Percentiles rank a stretch among this genome's conserved stretches.
phyloP scores from a whole-genome alignment of 2,888 invertebrate species.

The Aphodius sticticus region DNA sequence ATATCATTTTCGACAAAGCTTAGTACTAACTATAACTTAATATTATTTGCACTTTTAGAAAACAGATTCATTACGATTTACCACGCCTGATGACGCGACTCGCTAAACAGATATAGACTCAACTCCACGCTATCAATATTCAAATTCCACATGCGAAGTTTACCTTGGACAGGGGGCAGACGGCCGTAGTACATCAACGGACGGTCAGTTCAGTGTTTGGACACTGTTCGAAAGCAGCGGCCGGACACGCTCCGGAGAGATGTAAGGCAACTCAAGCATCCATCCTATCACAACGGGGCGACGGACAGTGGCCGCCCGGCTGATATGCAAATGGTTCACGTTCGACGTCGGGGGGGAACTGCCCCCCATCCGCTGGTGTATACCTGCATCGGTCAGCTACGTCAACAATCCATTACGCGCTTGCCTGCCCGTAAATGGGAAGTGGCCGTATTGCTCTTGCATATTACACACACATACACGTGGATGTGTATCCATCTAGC shows the following conservation, averaged over 20 bases:
- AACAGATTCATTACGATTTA: not conserved
- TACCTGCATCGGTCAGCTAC: conserved; percentile 61
- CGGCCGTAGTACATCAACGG: conserved; percentile 31
- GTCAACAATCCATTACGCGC: conserved; percentile 60
- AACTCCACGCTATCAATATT: conserved; percentile 53
- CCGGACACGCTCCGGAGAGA: conserved; percentile 44
- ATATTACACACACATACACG: not conserved
- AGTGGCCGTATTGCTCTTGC: conserved; percentile 28
- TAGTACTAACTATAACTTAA: too few relatives aligned
- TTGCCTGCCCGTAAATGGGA: conserved; percentile 48
- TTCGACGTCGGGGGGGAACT: conserved; percentile 44
- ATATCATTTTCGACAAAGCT: too few relatives aligned
- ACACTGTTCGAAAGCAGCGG: not conserved
- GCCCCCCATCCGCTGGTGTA: conserved; percentile 33
- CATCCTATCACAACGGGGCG: conserved; percentile 53
- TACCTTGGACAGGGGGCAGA: conserved; percentile 41
- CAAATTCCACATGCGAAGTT: conserved; percentile 50
- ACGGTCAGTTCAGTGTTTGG: conserved; percentile 52
- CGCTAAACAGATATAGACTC: not conserved
- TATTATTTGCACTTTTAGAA: too few relatives aligned
- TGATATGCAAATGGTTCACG: conserved; percentile 57
- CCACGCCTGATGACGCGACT: not conserved
- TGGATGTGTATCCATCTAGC: conserved; percentile 8
- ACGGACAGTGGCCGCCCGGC: conserved; percentile 39
- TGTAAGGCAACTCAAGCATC: not conserved